Evolutionary conservation across 2,888 invertebrate genomes (phyloP), one percentile per base, ranked within the genome.

Genomic region (Elgonia sp.): DNA sequence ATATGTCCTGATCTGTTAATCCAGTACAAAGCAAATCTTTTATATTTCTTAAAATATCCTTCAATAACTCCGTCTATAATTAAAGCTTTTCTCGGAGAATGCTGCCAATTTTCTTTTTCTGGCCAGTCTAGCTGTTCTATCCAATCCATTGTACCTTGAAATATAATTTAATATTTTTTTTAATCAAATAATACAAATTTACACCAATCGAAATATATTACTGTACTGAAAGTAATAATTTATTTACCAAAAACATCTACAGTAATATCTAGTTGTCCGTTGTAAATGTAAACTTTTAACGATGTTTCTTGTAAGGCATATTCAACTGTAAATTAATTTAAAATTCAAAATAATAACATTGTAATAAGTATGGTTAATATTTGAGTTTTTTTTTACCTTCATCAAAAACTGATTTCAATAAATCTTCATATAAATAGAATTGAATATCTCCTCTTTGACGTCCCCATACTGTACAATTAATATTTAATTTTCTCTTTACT

Each of bases 21-120:
- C 81, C 70, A 63, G 21, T 63, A 81, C 9, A 81, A 42, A 7
- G 72, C 81, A 20, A 81, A 81, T 18, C 55, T 9, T n/a, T 40
- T 50, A 29, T 81, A 72, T 72, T 62, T 72, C 20, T 81, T 81
- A 16, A 37, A 72, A 62, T 81, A 81, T 63, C 81, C 81, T 63
- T 72, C 72, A 21, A 72, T 53, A 21, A 53, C 63, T 46, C 63
- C 72, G 20, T 80, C 50, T 20, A 80, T 62, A 39, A 62, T 62
- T 12, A 80, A 20, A 18, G 55, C 42, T 18, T 57, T 18, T 79
- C 79, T 69, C 18, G 21, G 6, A 7, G 69, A 46, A 12, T 57
- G 3, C 20, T 60, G 42, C 79, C 79, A 79, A 0, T 69, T 29
- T 10, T 69, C n/a, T 18, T 69, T 46, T 18, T 60, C 39, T 0